phyloP scores from a whole-genome alignment of 2,113 vertebrate genomes.

The Engystomops pustulosus region DNA sequence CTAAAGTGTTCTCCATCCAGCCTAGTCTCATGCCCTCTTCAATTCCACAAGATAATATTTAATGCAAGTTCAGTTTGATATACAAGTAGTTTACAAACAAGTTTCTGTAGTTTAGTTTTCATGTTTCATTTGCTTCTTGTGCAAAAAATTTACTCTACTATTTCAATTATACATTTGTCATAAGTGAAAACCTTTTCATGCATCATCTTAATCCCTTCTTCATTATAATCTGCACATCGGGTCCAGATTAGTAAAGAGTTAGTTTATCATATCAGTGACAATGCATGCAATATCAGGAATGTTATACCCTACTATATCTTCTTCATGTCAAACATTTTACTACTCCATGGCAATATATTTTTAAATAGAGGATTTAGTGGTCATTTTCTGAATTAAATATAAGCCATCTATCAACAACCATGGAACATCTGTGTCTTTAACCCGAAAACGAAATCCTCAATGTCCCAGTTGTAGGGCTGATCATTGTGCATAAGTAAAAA shows the following conservation, averaged over 20 bases:
- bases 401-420: neutral
- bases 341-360: slow-evolving; percentile 7
- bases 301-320: slow-evolving; percentile 31
- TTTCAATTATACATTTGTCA: too few relatives aligned
- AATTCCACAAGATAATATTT: too few relatives aligned
- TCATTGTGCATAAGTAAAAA: too few relatives aligned
- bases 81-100: too few relatives aligned
- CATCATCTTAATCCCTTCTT: neutral
- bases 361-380: slow-evolving; percentile 8
- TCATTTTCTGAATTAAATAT: slow-evolving; percentile 1
- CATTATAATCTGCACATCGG: neutral
- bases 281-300: slow-evolving; percentile 38
- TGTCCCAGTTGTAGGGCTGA: neutral
- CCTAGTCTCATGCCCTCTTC: too few relatives aligned
- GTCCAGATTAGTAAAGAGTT: neutral
- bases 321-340: neutral
- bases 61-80: too few relatives aligned
- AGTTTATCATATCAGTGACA: slow-evolving; percentile 37
- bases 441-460: neutral
- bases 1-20: too few relatives aligned
- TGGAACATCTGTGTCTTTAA: neutral
- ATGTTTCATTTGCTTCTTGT: too few relatives aligned
- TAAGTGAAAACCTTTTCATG: neutral
- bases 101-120: too few relatives aligned
- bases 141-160: too few relatives aligned